Percentiles rank a stretch among this genome's conserved stretches.
phyloP scores from a whole-genome alignment of 2,888 invertebrate species.

The Leucophenga maculata region DNA sequence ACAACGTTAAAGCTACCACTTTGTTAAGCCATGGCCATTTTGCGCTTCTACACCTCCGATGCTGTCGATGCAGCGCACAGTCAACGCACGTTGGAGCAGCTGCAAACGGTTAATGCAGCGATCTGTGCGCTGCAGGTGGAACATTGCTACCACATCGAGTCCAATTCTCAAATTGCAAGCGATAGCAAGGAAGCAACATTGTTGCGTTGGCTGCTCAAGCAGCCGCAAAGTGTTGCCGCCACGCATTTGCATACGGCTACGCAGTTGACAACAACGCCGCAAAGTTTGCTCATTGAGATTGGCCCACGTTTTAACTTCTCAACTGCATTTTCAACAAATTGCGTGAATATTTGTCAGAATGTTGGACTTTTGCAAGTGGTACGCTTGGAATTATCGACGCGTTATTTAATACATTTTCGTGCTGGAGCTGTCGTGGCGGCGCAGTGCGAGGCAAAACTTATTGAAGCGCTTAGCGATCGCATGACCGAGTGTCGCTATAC shows the following conservation, averaged over 20 bases:
- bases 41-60: constrained; percentile 56
- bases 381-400: constrained; percentile 86
- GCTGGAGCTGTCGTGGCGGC: constrained; percentile 27
- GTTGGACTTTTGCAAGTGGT: constrained; percentile 83
- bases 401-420: constrained; percentile 79
- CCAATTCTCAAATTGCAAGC: constrained; percentile 70
- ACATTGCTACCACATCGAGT: constrained; percentile 86
- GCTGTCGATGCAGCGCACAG: constrained; percentile 74
- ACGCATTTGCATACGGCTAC: constrained; percentile 67
- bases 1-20: neutral
- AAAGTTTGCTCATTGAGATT: constrained; percentile 81
- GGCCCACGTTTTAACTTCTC: constrained; percentile 96
- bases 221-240: constrained; percentile 76
- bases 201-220: constrained; percentile 85
- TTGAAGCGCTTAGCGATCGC: constrained; percentile 85
- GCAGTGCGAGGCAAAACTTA: constrained; percentile 59
- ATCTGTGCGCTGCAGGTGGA: constrained; percentile 73
- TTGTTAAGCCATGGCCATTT: constrained; percentile 52
- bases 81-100: constrained; percentile 75
- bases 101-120: constrained; percentile 71
- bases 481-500: constrained; percentile 95
- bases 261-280: constrained; percentile 60
- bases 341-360: constrained; percentile 92
- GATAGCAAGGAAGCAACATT: constrained; percentile 76
- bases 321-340: constrained; percentile 96